phyloP scores from a whole-genome alignment of 2,888 invertebrate genomes.

The Nesidiocoris tenuis region DNA sequence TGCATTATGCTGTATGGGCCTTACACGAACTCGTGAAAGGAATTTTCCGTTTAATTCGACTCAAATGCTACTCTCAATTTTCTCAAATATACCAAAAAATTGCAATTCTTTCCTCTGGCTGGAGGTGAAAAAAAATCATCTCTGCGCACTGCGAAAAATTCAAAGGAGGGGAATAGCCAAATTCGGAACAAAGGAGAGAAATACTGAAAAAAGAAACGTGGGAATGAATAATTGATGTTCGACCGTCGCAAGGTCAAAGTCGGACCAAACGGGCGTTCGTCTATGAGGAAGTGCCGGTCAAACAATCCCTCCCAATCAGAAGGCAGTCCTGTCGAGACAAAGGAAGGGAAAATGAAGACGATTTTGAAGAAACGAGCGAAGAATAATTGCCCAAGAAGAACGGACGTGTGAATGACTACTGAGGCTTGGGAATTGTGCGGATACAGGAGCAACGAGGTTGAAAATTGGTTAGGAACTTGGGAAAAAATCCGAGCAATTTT shows the following conservation, averaged over 20 bases:
- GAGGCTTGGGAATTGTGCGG: background rate
- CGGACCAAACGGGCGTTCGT: conserved; percentile 29
- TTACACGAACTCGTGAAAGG: too few relatives aligned
- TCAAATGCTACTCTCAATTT: too few relatives aligned
- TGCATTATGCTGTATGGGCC: too few relatives aligned
- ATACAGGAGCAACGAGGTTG: background rate
- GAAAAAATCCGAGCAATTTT: too few relatives aligned
- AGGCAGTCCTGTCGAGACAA: background rate
- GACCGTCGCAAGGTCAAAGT: conserved; percentile 11
- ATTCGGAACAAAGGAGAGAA: conserved; percentile 21
- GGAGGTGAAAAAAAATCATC: too few relatives aligned
- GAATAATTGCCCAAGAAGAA: background rate
- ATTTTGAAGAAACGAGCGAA: background rate
- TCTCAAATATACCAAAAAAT: too few relatives aligned
- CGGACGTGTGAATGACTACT: too few relatives aligned
- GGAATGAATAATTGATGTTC: conserved; percentile 25
- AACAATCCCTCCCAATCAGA: background rate
- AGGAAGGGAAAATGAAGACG: background rate
- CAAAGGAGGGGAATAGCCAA: background rate
- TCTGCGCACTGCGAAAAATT: too few relatives aligned
- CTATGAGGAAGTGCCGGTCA: conserved; percentile 15
- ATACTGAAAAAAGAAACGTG: background rate
- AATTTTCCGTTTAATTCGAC: too few relatives aligned
- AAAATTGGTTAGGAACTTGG: too few relatives aligned
- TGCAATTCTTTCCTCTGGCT: too few relatives aligned